Base-by-base conservation (phyloP, 2,113 vertebrate species). In the Neolamprologus fasciatus region DNA sequence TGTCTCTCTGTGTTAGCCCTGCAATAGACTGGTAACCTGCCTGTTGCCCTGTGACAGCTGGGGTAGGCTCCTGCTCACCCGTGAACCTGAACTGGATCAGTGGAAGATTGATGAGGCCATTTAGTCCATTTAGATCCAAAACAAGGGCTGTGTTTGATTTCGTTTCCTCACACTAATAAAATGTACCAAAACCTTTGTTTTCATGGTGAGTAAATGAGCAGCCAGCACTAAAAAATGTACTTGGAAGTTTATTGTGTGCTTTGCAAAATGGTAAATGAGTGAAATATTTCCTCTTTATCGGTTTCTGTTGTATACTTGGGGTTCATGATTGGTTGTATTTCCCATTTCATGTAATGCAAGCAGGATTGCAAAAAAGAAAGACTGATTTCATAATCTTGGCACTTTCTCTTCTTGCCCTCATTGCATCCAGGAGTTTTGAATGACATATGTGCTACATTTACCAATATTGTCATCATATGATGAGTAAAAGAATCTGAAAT, bases 51-150 rank as follows among this genome's bases (percentile, higher is more conserved):
- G 7, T 68, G 68, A 26, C 68, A 26, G 21, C 37, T 45, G 37
- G 0, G 8, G 9, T 45, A 73, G 40, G 21, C 21, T 7, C 40
- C 40, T 26, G 0, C 0, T 45, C 68, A 26, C 4, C 68, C 4
- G 4, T 45, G 68, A 73, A 42, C 13, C 66, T 26, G 37, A 73
- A 45, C 13, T 73, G 66, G 37, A 45, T 26, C 21, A 45, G 40
- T 26, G 68, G 68, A 26, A 73, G 40, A 73, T 16, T 23, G 66
- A 73, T 21, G 35, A 21, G 19, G 3, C 37, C 66, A 71, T 10
- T 42, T 42, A 31, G 26, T 31, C 6, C 23, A 50, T 50, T 78
- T 31, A 50, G 26, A 50, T 6, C 45, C 26, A 78, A 78, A 50
- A 76, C 6, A 47, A 76, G 6, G 16, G 26, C 42, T 76, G 9